Conservation (phyloP, 2,797 vertebrate species). For the Petrocephalus sullivani region DNA sequence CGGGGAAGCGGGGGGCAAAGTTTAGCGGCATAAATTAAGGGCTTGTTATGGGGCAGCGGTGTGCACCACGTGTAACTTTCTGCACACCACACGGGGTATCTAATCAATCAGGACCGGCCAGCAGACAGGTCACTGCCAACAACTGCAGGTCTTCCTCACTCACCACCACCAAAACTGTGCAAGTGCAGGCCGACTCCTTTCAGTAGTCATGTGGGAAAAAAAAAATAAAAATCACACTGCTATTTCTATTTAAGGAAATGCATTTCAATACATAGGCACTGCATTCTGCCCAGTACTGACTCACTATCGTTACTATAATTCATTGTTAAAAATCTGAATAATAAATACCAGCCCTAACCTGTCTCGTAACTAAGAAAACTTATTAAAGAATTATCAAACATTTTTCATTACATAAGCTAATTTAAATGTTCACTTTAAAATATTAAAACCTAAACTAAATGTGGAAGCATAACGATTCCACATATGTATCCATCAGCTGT, state of each 20-base stretch:
- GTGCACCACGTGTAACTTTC: not conserved
- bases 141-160: not conserved
- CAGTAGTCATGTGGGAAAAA: not conserved
- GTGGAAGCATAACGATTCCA: not conserved
- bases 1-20: not conserved
- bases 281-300: not conserved
- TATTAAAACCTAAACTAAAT: not conserved
- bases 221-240: not conserved
- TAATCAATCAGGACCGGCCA: not conserved
- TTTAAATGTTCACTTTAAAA: not conserved
- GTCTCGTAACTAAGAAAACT: not conserved
- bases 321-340: not conserved
- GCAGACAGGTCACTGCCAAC: not conserved
- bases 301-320: not conserved
- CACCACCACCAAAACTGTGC: constrained; percentile 10
- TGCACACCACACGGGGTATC: not conserved
- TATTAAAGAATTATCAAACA: not conserved
- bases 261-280: not conserved
- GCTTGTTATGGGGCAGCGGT: not conserved
- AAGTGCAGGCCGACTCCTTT: not conserved
- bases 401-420: not conserved
- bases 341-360: not conserved
- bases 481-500: not conserved
- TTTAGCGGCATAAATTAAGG: not conserved
- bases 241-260: not conserved